Evolutionary conservation across 2,113 vertebrate species (phyloP).

Genomic region (Archocentrus centrarchus): DNA sequence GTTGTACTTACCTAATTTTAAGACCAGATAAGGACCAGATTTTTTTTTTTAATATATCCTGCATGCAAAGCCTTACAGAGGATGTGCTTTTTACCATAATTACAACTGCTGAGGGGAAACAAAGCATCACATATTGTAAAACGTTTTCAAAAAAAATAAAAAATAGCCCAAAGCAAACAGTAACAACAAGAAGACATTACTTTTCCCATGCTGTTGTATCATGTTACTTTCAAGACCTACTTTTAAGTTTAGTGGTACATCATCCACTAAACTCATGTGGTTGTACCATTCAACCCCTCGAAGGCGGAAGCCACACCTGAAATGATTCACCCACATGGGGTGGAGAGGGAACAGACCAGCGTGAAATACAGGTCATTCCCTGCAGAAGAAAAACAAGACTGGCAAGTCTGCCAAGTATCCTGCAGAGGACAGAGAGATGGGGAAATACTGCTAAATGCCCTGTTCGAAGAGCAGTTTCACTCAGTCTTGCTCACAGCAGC

Average conservation of each 20-base stretch:
- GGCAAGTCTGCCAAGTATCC: slow-evolving; percentile 72
- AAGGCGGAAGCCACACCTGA: slow-evolving; percentile 64
- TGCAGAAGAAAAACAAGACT: slow-evolving; percentile 71
- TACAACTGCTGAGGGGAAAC: no score
- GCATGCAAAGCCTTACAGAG: no score
- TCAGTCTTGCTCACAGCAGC: neutral
- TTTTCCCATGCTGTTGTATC: neutral
- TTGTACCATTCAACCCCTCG: neutral
- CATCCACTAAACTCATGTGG: slow-evolving; percentile 5
- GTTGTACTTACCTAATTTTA: neutral
- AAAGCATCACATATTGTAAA: no score
- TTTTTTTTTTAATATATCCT: neutral
- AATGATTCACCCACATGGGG: slow-evolving; percentile 40
- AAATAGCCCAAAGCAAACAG: neutral
- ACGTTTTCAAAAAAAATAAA: no score
- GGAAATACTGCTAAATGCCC: neutral
- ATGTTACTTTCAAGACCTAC: slow-evolving; percentile 18
- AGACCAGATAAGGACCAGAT: neutral
- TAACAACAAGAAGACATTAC: neutral
- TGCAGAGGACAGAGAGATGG: neutral
- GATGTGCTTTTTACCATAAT: no score
- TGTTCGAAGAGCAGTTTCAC: slow-evolving; percentile 22
- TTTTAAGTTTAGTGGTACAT: slow-evolving; percentile 4
- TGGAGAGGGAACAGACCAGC: slow-evolving; percentile 31
- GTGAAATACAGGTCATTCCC: slow-evolving; percentile 65